Base-by-base conservation (phyloP, 2,888 invertebrate species). In the Tetranychus truncatus region DNA sequence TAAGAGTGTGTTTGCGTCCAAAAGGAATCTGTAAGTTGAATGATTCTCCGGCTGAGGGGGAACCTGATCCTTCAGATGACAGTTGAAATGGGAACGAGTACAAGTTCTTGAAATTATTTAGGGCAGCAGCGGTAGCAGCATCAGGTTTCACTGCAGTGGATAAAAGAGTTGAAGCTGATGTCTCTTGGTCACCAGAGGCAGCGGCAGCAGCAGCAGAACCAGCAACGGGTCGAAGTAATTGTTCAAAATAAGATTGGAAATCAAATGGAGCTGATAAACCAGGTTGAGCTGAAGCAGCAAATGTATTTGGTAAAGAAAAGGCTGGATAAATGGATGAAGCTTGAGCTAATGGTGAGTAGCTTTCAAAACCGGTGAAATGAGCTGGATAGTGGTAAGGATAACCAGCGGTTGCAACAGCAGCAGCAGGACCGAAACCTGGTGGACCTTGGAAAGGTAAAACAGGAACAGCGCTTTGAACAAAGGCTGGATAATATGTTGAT, bases 141-240 rank as follows among this genome's bases (percentile, higher is more conserved):
- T 69, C 69, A 11, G 21, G 21, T 21, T 69, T 69, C 6, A 69
- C 69, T 5, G 21, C 34, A 4, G 55, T 55, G 9, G 55, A 55
- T 55, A 55, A 55, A 55, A 69, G 69, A 24, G 69, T 24, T 69
- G 69, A 69, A 20, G 69, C 69, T 21, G 69, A 69, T 20, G 69
- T 69, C 11, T 69, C 69, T 24, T 69, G 69, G 20, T 69, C 69
- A 24, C 69, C 34, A 66, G n/a, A 20, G 20, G 66, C 18, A 9
- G 66, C 18, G 69, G 21, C 69, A 5, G n/a, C 11, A 24, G 69
- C 18, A 20, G 20, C 20, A 24, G 34, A 20, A 21, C 69, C 69
- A 20, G 69, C 69, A 20, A 24, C 20, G 11, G 69, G 55, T 55
- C 55, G 55, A 55, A 55, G 55, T 15, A 55, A 15, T 15, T 55